Percentiles rank a stretch among this genome's conserved stretches.
These are phyloP conservation scores for Craseonycteris thonglongyai DNA, from an alignment of 2,113 vertebrate genomes.

Conservation along the genomic window DNA sequence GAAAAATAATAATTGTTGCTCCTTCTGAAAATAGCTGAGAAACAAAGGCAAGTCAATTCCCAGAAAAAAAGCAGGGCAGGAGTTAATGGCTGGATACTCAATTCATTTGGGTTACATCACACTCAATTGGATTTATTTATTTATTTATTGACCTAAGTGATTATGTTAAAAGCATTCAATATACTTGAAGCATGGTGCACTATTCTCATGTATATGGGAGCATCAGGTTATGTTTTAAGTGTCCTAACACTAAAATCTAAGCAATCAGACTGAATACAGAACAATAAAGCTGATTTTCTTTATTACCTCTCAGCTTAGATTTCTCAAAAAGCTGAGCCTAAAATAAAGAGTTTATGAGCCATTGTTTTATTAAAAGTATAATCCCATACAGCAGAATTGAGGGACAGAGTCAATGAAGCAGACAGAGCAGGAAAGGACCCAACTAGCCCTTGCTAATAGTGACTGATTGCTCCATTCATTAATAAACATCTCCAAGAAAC, in stretches of 20 bases:
- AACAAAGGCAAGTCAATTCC: not conserved
- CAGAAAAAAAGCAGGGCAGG: not conserved
- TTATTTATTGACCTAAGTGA: not conserved
- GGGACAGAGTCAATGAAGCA: not conserved
- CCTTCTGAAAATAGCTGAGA: not conserved
- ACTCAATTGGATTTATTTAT: not conserved
- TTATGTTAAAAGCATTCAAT: not conserved
- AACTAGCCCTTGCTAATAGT: not conserved
- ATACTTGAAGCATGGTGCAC: not conserved
- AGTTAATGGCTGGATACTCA: not conserved
- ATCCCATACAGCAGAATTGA: not conserved
- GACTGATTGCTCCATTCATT: not conserved
- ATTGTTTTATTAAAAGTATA: not conserved
- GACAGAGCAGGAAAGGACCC: not conserved
- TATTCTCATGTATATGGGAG: not conserved
- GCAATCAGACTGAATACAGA: not conserved
- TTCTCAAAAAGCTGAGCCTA: not conserved
- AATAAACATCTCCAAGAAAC: not conserved
- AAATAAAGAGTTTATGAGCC: not conserved
- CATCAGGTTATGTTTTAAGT: not conserved
- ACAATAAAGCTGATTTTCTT: not conserved
- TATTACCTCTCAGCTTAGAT: not conserved
- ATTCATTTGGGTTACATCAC: not conserved
- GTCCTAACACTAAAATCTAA: not conserved
- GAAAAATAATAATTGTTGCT: not conserved